phyloP scores from a whole-genome alignment of 1,140 invertebrate genomes.

The Holotrichia oblita region DNA sequence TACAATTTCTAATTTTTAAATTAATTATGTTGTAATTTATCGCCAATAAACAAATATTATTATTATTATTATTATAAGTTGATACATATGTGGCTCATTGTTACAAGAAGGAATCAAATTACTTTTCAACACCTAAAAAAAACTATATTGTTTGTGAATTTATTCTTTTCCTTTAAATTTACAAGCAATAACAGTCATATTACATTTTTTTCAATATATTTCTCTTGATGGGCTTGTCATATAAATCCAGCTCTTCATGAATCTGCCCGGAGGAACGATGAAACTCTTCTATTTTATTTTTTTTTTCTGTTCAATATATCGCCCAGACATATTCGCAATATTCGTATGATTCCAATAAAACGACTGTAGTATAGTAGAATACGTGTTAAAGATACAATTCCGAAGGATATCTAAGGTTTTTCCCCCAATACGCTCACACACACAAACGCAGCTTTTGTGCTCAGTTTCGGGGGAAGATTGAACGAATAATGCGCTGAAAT shows the following conservation, averaged over 20 bases:
- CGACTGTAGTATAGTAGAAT: neutral
- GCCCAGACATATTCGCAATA: neutral
- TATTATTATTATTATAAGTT: no score
- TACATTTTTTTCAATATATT: neutral
- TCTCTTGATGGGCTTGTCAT: neutral
- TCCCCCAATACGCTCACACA: no score
- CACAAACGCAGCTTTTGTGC: neutral
- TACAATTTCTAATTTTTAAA: no score
- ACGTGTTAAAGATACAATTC: conserved; percentile 4
- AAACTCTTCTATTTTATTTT: neutral
- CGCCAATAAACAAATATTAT: no score
- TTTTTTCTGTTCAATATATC: neutral
- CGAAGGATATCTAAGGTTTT: neutral
- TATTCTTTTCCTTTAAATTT: no score
- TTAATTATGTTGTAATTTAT: no score
- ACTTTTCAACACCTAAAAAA: no score
- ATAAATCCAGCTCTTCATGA: neutral
- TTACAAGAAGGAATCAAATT: no score
- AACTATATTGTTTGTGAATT: no score
- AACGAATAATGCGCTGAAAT: neutral
- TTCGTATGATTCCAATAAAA: conserved; percentile 13
- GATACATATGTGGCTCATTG: no score
- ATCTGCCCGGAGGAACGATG: neutral
- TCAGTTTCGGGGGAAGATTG: neutral
- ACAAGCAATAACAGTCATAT: no score